Percentiles rank a stretch among this genome's conserved stretches.
Evolutionary conservation across 2,113 vertebrate genomes (phyloP).

Genomic region (Tychaedon coryphoeus): DNA sequence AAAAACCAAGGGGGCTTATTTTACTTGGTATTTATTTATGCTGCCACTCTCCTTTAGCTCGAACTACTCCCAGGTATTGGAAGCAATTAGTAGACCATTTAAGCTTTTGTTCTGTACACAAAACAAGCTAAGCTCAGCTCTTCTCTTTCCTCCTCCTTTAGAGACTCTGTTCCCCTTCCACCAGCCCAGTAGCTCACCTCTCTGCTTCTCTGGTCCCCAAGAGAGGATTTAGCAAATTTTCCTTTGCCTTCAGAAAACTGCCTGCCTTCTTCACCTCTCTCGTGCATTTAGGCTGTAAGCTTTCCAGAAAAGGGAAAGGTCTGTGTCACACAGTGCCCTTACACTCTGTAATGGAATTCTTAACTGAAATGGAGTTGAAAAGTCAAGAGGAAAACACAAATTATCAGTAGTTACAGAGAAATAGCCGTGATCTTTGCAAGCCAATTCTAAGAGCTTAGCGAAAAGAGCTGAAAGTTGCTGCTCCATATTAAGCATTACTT

Average conservation of each 20-base stretch:
- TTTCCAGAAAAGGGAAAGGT: not conserved
- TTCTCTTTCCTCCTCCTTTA: not conserved
- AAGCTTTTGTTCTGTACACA: not conserved
- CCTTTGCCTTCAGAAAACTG: not conserved
- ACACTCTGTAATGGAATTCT: not conserved
- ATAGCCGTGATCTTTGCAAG: rapidly evolving
- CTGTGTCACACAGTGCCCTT: not conserved
- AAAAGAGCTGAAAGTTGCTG: not conserved
- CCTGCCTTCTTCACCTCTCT: not conserved
- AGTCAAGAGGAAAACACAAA: constrained; percentile 10
- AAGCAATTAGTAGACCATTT: not conserved
- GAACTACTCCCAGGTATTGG: not conserved
- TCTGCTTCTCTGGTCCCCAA: not conserved
- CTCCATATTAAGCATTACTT: not conserved
- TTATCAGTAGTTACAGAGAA: not conserved
- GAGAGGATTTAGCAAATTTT: not conserved
- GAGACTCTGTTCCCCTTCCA: not conserved
- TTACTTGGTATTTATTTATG: not conserved
- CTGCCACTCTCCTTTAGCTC: not conserved
- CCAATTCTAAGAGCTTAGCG: not conserved
- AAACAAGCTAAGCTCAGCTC: not conserved
- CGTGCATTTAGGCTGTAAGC: not conserved
- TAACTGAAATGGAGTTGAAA: not conserved
- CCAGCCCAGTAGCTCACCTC: not conserved
- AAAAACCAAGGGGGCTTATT: not conserved